Evolutionary conservation across 2,888 invertebrate genomes (phyloP), one percentile per base, ranked within the genome.

Genomic region (Magallana nippona): DNA sequence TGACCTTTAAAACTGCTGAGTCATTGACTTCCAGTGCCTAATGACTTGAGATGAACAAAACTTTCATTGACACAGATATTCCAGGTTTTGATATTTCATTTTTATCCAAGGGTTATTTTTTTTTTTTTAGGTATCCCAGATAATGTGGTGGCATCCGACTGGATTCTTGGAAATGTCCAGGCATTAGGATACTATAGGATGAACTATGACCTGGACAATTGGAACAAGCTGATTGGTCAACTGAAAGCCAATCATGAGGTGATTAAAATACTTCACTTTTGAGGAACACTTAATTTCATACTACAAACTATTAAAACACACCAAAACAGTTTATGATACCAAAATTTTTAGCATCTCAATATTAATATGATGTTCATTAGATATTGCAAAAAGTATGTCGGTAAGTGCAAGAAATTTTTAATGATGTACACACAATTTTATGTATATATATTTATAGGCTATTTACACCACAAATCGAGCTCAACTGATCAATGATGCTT

Each of bases 401-500:
- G 32, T 32, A 32, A 32, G 32, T 32, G 32, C 32, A 32, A 32
- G 32, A 32, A 32, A 32, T 32, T 32, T 32, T 32, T 3, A 32
- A 32, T 32, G 32, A 32, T 32, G 32, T 3, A 32, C 32, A 32
- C 32, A 32, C 2, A 32, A 32, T 60, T 10, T 60, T 60, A n/a
- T 60, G 15, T 63, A 10, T 1, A 27, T 63, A 10, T 13, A 15
- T 11, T 22, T 27, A 19, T 79, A 93, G 93, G 88, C 96, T 90
- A 97, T 98, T 80, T 96, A 96, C 71, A 95, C 96, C 0, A 96
- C 96, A 55, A 98, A 98, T 92, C 95, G 98, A 82, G 98, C 98
- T 0, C 98, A 98, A 93, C 95, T 99, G 58, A 95, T 99, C 5
- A 98, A 98, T 90, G 98, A 99, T 93, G 96, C 97, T 0, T 93